Conservation (phyloP, 2,113 vertebrate genomes). For the Campylomormyrus tamandua region DNA sequence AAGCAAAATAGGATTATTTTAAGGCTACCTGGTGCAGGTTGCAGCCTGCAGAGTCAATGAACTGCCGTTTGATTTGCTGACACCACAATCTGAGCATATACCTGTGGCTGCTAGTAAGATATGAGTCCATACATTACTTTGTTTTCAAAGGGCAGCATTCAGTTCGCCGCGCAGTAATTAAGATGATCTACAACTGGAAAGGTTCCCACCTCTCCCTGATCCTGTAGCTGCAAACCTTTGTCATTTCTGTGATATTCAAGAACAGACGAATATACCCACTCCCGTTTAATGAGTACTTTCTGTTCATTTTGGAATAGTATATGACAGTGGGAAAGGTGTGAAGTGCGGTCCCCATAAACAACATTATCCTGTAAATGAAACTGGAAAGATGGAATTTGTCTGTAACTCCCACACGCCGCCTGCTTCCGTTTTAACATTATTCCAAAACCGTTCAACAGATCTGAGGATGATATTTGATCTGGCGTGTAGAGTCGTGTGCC, state of each 20-base stretch:
- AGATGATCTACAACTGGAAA: not conserved
- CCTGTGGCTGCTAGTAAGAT: not conserved
- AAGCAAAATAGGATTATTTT: conserved; percentile 21
- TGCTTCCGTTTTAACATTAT: conserved; percentile 11
- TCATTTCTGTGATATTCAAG: not conserved
- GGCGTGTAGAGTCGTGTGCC: conserved; percentile 20
- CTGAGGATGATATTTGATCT: conserved; percentile 36
- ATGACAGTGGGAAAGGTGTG: not conserved
- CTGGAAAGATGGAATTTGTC: not conserved
- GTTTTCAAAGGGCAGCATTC: not conserved
- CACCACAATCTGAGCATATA: not conserved
- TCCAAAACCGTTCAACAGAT: conserved; percentile 25
- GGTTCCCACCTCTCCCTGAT: not conserved
- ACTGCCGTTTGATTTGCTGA: conserved; percentile 6
- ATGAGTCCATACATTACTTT: not conserved
- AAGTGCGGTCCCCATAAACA: not conserved
- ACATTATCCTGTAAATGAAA: not conserved
- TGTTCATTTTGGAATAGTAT: not conserved
- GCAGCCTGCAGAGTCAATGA: conserved; percentile 24
- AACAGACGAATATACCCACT: not conserved
- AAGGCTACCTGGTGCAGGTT: not conserved
- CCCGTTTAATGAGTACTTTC: not conserved
- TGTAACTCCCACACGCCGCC: conserved; percentile 24
- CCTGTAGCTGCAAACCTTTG: not conserved
- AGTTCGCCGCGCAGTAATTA: not conserved